Conservation (phyloP, 2,888 invertebrate species). For the Coecobrya sp. region DNA sequence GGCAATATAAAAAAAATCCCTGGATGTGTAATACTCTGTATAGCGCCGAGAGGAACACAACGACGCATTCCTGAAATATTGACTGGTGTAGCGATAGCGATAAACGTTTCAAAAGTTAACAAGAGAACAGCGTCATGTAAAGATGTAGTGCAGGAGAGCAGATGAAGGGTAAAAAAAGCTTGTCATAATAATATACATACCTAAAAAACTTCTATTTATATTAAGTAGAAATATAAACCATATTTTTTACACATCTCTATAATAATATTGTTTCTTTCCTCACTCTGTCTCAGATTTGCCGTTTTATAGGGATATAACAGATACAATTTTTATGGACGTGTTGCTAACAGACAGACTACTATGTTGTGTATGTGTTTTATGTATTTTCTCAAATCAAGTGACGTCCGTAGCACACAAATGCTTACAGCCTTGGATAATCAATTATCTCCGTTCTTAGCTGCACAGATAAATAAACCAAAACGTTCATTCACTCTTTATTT, state of each 20-base stretch:
- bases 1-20: not conserved
- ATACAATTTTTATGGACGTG: slow-evolving; percentile 30
- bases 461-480: slow-evolving; percentile 75
- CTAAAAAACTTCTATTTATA: too few relatives aligned
- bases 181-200: not conserved
- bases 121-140: slow-evolving; percentile 3
- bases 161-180: slow-evolving; percentile 19
- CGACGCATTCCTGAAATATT: slow-evolving; percentile 59
- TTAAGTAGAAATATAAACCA: not conserved
- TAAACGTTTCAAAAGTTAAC: slow-evolving; percentile 35
- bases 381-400: slow-evolving; percentile 43
- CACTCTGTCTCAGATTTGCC: slow-evolving; percentile 4
- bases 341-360: slow-evolving; percentile 28
- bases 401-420: slow-evolving; percentile 32
- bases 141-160: slow-evolving; percentile 8
- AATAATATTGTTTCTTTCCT: not conserved
- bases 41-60: not conserved
- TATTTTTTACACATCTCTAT: not conserved
- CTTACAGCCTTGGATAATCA: slow-evolving; percentile 79
- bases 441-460: slow-evolving; percentile 79
- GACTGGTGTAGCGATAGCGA: slow-evolving; percentile 16
- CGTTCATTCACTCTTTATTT: slow-evolving; percentile 56
- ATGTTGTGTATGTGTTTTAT: too few relatives aligned
- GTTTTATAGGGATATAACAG: slow-evolving; percentile 3
- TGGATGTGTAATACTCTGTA: not conserved